These are phyloP conservation scores for Labia minor DNA, from an alignment of 2,888 invertebrate genomes.

Conservation along the genomic window DNA sequence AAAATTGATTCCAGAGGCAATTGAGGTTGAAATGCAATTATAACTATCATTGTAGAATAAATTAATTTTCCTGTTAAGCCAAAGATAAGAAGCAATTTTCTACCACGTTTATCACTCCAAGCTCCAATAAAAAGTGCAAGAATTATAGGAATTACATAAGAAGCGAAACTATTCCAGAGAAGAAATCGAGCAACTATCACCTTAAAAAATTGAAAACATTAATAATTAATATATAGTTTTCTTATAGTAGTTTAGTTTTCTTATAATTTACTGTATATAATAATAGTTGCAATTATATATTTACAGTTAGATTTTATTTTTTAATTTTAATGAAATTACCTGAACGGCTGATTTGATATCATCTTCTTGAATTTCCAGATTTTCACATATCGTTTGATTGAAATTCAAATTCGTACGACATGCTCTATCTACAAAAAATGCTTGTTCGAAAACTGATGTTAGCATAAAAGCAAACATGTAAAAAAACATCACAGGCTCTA, in stretches of 20 bases:
- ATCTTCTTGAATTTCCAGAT: constrained; percentile 39
- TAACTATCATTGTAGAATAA: constrained; percentile 62
- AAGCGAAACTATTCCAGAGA: constrained; percentile 66
- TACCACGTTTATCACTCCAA: constrained; percentile 69
- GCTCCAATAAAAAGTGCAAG: constrained; percentile 69
- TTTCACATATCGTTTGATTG: constrained; percentile 53
- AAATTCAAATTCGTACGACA: constrained; percentile 64
- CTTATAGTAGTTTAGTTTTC: too few species aligned
- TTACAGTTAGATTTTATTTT: too few species aligned
- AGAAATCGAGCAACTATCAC: constrained; percentile 61
- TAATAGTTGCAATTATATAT: too few species aligned
- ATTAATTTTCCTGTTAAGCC: constrained; percentile 63
- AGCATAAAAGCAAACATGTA: constrained; percentile 82
- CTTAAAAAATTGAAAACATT: constrained; percentile 34
- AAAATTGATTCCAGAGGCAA: constrained; percentile 68
- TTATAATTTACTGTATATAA: too few species aligned
- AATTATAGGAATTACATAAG: constrained; percentile 60
- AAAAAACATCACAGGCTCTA: constrained; percentile 77
- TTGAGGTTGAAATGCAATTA: constrained; percentile 52
- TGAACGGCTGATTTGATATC: background rate
- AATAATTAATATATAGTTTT: background rate
- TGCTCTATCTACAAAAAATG: constrained; percentile 65
- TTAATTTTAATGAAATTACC: too few species aligned
- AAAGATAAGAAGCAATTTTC: constrained; percentile 59
- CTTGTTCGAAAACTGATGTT: constrained; percentile 67